Evolutionary conservation across 2,888 invertebrate species (phyloP), one percentile per base, ranked within the genome.

Genomic region (Caradrina kadenii): DNA sequence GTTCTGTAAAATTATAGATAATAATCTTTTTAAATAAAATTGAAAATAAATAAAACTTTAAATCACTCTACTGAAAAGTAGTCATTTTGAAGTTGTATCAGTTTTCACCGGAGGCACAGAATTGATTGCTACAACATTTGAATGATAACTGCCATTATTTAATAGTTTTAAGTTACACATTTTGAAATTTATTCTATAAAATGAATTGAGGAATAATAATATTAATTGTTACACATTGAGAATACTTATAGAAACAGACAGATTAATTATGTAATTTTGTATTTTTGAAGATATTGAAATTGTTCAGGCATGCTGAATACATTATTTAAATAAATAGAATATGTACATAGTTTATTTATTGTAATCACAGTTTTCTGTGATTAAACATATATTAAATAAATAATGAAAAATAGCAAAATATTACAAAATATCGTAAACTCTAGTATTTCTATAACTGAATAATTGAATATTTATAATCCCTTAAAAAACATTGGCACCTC

Each of bases 341-440:
- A 45, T 45, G 17, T 17, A 11, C 17, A 69, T 35, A 70, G 35
- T 35, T n/a, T 45, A 35, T 56, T 45, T 42, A 52, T 56, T 63
- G 26, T 21, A 21, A 58, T 39, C 56, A 63, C 63, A 52, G 50
- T 63, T 63, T 53, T 71, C 52, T 71, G 71, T 53, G 72, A 48
- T 58, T 15, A 50, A 11, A 35, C 19, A 31, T 50, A 11, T 7
- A 21, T 53, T 13, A 26, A 6, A 42, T 48, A 48, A n/a, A 17
- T 45, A 2, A 45, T 21, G 7, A 15, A 8, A 5, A 48, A 63
- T 63, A 61, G 49, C 17, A 8, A 42, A 69, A 55, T 55, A 19
- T 53, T 63, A n/a, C n/a, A 55, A 13, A 55, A 22, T 48, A 59
- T 45, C 19, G 11, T 39, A 39, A 21, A 10, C 15, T 52, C 5